Evolutionary conservation across 2,888 invertebrate genomes (phyloP), one percentile per base, ranked within the genome.

Genomic region (Philereme vetulata): DNA sequence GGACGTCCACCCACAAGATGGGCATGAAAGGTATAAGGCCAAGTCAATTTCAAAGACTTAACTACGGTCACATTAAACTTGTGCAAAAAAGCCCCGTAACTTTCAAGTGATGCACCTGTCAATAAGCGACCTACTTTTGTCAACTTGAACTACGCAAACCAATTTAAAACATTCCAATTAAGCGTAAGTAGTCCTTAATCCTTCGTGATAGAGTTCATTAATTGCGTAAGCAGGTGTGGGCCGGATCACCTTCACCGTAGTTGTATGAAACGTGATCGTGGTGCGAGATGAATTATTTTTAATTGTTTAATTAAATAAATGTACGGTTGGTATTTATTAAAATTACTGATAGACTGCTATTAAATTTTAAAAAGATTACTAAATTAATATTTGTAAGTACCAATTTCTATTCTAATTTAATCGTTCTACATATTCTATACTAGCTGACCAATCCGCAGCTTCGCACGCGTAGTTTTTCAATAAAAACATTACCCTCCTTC

Each of bases 31-130:
- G 21, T 21, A 21, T 21, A 21, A 21, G 21, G 21, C 21, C 21
- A 21, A 21, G 21, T 21, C 21, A 21, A 21, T 21, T 21, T 21
- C 21, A 21, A 21, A 21, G 21, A 21, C 21, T 21, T 21, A 21
- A 21, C 21, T 21, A 21, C 2, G 21, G 1, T 21, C 21, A 21
- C 21, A 21, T 21, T 21, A 21, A 21, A 21, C 21, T 21, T 21
- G 21, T 21, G 21, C 21, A 21, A 21, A 21, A 21, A 21, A 21
- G 21, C 21, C 21, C 21, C 21, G 21, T 21, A 21, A 59, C 65
- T 47, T 49, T 47, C 42, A 67, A 68, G 49, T 51, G 76, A 78
- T 75, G 74, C 75, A 76, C 72, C 70, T 73, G 78, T 67, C 64
- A 50, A 52, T 72, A 70, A 62, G 71, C 75, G 73, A 75, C 71